Conservation (phyloP, 2,113 vertebrate species). For the Plestiodon gilberti region DNA sequence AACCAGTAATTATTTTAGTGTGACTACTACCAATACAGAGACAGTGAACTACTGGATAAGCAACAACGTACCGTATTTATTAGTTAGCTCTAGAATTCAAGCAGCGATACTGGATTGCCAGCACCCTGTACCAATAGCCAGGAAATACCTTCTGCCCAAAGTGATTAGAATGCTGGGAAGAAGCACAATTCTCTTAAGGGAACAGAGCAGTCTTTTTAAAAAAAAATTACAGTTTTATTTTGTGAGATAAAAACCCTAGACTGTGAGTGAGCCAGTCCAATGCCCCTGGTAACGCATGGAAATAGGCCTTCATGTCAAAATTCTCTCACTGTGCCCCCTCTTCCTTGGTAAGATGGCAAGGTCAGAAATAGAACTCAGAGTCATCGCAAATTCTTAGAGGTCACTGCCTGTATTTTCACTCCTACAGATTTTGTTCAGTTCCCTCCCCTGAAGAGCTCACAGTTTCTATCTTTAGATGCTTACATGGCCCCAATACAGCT, state of each 20-base stretch:
- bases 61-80: neutral
- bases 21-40: neutral
- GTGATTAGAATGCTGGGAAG: neutral
- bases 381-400: slow-evolving; percentile 28
- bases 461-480: slow-evolving; percentile 37
- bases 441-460: slow-evolving; percentile 18
- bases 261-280: neutral
- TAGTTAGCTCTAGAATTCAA: neutral
- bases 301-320: neutral
- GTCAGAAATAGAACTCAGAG: slow-evolving; percentile 19
- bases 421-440: slow-evolving; percentile 29
- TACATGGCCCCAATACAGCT: slow-evolving; percentile 27
- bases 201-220: neutral
- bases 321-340: neutral
- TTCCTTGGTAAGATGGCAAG: slow-evolving; percentile 9
- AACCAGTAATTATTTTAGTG: neutral
- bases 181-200: neutral
- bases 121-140: neutral
- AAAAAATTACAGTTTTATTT: neutral
- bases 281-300: neutral
- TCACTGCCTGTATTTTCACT: slow-evolving; percentile 20
- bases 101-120: neutral
- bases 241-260: neutral
- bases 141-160: neutral
- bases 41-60: neutral